Conservation (phyloP, 2,797 vertebrate species). For the Vultur gryphus region DNA sequence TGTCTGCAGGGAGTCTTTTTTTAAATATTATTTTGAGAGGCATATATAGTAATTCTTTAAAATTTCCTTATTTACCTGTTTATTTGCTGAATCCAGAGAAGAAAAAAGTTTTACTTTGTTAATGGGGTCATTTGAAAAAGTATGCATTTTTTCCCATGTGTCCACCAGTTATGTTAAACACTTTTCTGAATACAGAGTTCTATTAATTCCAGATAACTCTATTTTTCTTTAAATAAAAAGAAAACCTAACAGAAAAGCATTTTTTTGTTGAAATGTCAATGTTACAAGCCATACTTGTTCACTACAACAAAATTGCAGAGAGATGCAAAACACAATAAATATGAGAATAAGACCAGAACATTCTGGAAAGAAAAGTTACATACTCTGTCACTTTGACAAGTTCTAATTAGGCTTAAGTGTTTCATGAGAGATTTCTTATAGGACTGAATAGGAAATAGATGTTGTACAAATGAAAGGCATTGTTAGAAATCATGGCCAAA, state of each 20-base stretch:
- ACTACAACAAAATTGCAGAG: neutral
- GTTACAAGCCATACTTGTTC: neutral
- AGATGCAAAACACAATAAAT: neutral
- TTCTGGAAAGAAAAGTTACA: neutral
- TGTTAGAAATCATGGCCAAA: neutral
- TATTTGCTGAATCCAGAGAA: neutral
- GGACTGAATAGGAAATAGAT: neutral
- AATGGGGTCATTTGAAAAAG: neutral
- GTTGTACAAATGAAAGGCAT: neutral
- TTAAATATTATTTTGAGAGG: neutral
- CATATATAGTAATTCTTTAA: neutral
- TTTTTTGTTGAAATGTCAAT: neutral
- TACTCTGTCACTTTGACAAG: neutral
- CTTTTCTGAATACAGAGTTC: neutral
- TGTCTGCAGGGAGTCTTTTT: neutral
- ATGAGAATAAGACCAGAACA: neutral
- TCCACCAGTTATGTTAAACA: neutral
- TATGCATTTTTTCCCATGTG: neutral
- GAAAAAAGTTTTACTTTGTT: neutral
- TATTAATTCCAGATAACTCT: neutral
- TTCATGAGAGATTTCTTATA: neutral
- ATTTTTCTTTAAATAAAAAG: neutral
- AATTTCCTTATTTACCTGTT: neutral
- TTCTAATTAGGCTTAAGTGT: neutral
- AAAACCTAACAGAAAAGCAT: neutral